A percentile compares a stretch with the other conserved stretches of the same genome.
Conservation (phyloP, 2,113 vertebrate species). For the Aythya baeri region DNA sequence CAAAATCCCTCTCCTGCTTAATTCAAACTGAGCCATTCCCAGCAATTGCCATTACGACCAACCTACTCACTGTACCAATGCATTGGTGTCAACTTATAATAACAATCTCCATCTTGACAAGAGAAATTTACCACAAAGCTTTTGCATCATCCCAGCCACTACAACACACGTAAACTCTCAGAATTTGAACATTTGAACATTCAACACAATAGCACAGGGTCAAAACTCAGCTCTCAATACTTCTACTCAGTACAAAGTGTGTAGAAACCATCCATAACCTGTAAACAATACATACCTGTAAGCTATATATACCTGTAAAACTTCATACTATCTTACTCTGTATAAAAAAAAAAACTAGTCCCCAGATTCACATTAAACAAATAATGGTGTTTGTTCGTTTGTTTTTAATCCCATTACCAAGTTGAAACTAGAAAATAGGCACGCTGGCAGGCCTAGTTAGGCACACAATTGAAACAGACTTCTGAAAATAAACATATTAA, state of each 20-base stretch:
- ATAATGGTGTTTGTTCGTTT: background rate
- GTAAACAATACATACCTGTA: accelerated
- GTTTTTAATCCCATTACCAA: background rate
- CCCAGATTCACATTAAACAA: background rate
- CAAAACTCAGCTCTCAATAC: background rate
- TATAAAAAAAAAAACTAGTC: background rate
- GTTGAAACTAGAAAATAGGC: background rate
- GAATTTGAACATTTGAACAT: background rate
- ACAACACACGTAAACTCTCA: accelerated
- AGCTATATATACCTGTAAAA: accelerated
- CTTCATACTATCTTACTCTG: background rate
- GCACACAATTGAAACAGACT: background rate
- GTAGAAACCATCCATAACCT: background rate
- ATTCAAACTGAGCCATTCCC: background rate
- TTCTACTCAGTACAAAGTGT: background rate
- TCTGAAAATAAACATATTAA: constrained; percentile 9
- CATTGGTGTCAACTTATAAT: background rate
- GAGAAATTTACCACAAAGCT: background rate
- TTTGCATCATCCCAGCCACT: background rate
- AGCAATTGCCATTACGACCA: background rate
- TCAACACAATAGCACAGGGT: background rate
- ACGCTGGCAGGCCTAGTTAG: background rate
- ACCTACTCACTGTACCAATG: background rate
- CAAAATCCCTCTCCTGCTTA: background rate
- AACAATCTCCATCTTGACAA: background rate